A percentile compares a stretch with the other conserved stretches of the same genome.
phyloP scores from a whole-genome alignment of 2,888 invertebrate genomes.

The Eucriotettix oculatus region DNA sequence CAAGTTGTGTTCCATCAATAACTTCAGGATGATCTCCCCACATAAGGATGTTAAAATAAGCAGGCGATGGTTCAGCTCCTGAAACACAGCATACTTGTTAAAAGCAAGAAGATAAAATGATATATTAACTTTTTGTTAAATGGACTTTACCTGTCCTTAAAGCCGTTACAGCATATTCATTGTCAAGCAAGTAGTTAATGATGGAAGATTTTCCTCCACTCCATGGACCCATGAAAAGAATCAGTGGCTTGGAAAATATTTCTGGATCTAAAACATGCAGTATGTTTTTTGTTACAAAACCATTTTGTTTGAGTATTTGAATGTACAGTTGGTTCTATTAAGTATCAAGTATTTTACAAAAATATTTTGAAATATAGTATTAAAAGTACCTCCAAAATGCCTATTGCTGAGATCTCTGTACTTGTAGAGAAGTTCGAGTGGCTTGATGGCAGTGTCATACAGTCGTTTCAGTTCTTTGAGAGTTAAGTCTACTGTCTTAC shows the following conservation, averaged over 20 bases:
- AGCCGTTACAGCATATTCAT: conserved; percentile 68
- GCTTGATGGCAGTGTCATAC: conserved; percentile 76
- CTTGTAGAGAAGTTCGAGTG: conserved; percentile 77
- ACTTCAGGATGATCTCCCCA: conserved; percentile 73
- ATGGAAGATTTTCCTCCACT: conserved; percentile 91
- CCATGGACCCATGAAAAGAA: conserved; percentile 92
- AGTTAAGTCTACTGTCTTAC: conserved; percentile 58
- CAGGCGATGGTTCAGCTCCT: conserved; percentile 90
- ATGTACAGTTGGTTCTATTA: too few relatives aligned
- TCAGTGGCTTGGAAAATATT: conserved; percentile 83
- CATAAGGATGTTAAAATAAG: conserved; percentile 83
- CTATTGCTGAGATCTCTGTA: conserved; percentile 83
- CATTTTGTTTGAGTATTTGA: too few relatives aligned
- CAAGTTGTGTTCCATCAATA: conserved; percentile 79
- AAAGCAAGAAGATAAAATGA: not conserved
- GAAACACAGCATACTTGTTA: not conserved
- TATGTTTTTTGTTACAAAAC: too few relatives aligned
- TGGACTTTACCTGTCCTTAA: conserved; percentile 59
- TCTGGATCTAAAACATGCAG: conserved; percentile 51
- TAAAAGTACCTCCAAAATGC: conserved; percentile 51
- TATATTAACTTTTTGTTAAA: not conserved
- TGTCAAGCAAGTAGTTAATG: conserved; percentile 78
- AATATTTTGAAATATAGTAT: not conserved
- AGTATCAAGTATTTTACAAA: too few relatives aligned
- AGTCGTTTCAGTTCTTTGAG: conserved; percentile 69